These are phyloP conservation scores for Crambe crambe DNA, from an alignment of 37 sponge, comb jelly and placozoan species.

Conservation along the genomic window DNA sequence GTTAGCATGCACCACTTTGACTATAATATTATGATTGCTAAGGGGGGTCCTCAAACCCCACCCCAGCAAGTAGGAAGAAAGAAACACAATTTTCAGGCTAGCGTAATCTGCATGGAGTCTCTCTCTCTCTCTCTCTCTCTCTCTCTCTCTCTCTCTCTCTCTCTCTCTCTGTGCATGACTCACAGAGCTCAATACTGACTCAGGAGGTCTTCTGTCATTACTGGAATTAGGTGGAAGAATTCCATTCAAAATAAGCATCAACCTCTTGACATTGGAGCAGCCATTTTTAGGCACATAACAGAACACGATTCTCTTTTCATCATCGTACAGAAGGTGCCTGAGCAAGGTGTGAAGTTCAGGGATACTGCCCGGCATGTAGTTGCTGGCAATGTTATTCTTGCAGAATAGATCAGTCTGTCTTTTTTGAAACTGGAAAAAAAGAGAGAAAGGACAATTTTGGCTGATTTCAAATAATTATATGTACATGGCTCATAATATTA, in stretches of 20 bases:
- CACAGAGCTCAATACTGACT: constrained; percentile 23
- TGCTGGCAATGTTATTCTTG: neutral
- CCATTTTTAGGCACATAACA: constrained; percentile 72
- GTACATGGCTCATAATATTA: too few species aligned
- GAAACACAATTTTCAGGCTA: neutral
- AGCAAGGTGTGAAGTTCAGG: constrained; percentile 6
- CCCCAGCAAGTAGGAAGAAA: neutral
- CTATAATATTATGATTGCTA: too few species aligned
- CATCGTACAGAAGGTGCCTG: constrained; percentile 68
- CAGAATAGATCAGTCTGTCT: constrained; percentile 5
- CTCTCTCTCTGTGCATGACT: too few species aligned
- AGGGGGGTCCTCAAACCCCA: too few species aligned
- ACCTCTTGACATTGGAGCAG: constrained; percentile 60
- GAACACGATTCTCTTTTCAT: constrained; percentile 40
- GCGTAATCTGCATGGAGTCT: too few species aligned
- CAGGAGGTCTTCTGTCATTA: constrained; percentile 31
- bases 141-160: too few species aligned
- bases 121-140: too few species aligned
- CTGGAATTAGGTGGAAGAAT: constrained; percentile 32
- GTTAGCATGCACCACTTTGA: too few species aligned
- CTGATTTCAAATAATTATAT: neutral
- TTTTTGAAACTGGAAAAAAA: constrained; percentile 15
- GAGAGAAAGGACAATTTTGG: neutral
- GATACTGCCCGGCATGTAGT: neutral
- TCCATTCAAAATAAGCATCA: constrained; percentile 59